These are phyloP conservation scores for Craniophora ligustri DNA, from an alignment of 2,888 invertebrate genomes.

Conservation along the genomic window DNA sequence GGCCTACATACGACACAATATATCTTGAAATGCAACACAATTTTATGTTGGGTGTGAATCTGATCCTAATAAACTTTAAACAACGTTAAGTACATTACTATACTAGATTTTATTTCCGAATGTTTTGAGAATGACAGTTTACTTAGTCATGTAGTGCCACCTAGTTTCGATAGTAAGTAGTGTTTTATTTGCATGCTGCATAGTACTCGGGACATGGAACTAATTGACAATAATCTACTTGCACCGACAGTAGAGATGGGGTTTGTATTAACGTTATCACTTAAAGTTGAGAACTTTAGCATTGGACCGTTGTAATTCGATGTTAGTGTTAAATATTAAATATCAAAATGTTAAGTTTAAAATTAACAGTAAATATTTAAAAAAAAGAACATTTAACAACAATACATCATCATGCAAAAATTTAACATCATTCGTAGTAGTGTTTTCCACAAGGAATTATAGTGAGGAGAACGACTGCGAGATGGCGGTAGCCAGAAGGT, in stretches of 20 bases:
- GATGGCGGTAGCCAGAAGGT: slow-evolving; percentile 5
- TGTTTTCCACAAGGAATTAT: slow-evolving; percentile 1
- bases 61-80: slow-evolving; percentile 1
- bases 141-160: slow-evolving; percentile 25
- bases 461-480: not conserved
- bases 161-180: slow-evolving; percentile 74
- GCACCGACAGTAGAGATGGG: slow-evolving; percentile 80
- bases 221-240: slow-evolving; percentile 76
- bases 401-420: slow-evolving; percentile 1
- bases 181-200: slow-evolving; percentile 85
- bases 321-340: slow-evolving; percentile 2
- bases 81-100: slow-evolving; percentile 17
- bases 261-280: slow-evolving; percentile 70
- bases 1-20: too few relatives aligned
- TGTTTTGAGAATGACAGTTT: slow-evolving; percentile 1
- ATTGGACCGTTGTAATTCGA: slow-evolving; percentile 10
- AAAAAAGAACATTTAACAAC: not conserved
- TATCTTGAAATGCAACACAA: not conserved
- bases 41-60: not conserved
- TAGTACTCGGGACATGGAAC: slow-evolving; percentile 76
- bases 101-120: not conserved
- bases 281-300: not conserved
- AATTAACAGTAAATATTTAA: not conserved
- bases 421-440: slow-evolving; percentile 10
- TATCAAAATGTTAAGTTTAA: not conserved